Evolutionary conservation across 1,140 invertebrate genomes (phyloP).

Genomic region (Argopecten irradians): DNA sequence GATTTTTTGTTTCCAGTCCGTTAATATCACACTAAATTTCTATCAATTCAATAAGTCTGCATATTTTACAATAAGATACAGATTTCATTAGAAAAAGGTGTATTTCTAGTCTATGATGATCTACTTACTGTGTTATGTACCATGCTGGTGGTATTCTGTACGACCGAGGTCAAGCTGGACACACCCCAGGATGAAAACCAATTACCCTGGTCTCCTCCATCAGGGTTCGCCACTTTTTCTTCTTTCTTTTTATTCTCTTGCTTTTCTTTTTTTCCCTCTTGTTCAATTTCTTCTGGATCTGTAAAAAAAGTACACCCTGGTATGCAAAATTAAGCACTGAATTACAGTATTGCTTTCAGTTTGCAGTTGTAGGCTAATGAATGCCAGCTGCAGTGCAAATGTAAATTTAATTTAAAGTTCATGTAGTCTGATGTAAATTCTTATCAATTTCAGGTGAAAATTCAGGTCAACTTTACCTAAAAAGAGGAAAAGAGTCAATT

Average conservation of each 20-base stretch:
- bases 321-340: background rate
- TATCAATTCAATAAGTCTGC: background rate
- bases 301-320: background rate
- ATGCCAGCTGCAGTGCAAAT: no score
- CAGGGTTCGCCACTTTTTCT: slow-evolving; percentile 31
- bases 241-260: slow-evolving; percentile 33
- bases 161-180: slow-evolving; percentile 52
- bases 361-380: no score
- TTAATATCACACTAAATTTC: background rate
- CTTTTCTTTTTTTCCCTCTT: slow-evolving; percentile 29
- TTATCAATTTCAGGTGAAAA: no score
- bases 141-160: slow-evolving; percentile 66
- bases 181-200: slow-evolving; percentile 73
- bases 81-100: no score
- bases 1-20: no score
- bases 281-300: background rate
- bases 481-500: no score
- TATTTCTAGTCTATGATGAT: no score
- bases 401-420: no score
- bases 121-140: slow-evolving; percentile 54
- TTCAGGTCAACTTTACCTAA: no score
- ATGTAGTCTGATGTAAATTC: no score
- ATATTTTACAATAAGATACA: background rate
- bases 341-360: background rate
- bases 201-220: slow-evolving; percentile 39